Evolutionary conservation across 2,797 vertebrate species (phyloP), one percentile per base, ranked within the genome.

Genomic region (Synaphobranchus kaupii): DNA sequence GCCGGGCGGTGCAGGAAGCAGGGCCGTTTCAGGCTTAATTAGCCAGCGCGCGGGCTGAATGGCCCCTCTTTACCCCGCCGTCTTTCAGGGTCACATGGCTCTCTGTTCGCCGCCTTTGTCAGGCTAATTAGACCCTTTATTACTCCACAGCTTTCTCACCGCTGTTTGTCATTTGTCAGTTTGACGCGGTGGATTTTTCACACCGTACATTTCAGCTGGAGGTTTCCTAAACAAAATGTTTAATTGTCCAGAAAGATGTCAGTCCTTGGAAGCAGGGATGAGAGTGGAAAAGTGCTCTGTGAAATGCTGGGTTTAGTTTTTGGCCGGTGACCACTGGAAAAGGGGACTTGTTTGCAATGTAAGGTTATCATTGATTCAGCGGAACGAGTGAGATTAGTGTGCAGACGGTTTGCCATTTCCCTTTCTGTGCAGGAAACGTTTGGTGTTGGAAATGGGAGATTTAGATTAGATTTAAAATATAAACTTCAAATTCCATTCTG

Each of bases 131-230:
- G 58, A 4, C 83, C 58, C 28, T 63, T 66, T 84, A 15, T 60
- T 66, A n/a, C 28, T 9, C 50, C 13, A 4, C 81, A 28, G 48
- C 25, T 34, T 54, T 22, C 28, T 17, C 50, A 3, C 50, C 52
- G 28, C 82, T 83, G 52, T 9, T 81, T 48, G 78, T 81, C 47
- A 50, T 47, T 81, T 4, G 44, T 34, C 82, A 34, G 28, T 15
- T 63, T 10, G 31, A 8, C 52, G 1, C n/a, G 66, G 20, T 47
- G 17, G 17, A 68, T 47, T 68, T 68, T 44, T 85, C 58, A 15
- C 58, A 48, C 39, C 34, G 4, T n/a, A 10, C 25, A n/a, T 66
- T 85, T 60, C 56, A 84, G 83, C 78, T 81, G 78, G 56, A 84
- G 8, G 52, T 28, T 25, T 34, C 54, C 10, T 58, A 15, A 80